Conservation (phyloP, 2,797 vertebrate genomes). For the Hirundo rustica region DNA sequence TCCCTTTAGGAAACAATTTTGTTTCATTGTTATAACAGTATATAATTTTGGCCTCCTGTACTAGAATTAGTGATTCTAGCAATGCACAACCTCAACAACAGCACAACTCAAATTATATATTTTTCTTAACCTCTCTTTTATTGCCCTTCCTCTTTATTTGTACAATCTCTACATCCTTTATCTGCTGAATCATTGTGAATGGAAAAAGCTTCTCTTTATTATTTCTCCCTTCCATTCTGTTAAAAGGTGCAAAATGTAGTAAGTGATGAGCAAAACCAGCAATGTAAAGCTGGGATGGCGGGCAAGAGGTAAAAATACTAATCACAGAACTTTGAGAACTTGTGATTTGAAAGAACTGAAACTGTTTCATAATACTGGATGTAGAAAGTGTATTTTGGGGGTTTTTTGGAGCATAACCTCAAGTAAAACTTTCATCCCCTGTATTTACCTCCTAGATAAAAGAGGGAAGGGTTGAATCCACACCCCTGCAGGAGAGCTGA, state of each 20-base stretch:
- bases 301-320: not conserved
- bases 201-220: not conserved
- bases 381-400: not conserved
- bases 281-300: not conserved
- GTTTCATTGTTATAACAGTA: not conserved
- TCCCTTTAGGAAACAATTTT: not conserved
- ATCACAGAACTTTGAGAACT: not conserved
- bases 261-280: not conserved
- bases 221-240: not conserved
- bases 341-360: not conserved
- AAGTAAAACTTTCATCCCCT: not conserved
- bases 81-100: not conserved
- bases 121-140: not conserved
- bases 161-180: not conserved
- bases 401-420: not conserved
- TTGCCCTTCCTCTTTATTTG: not conserved
- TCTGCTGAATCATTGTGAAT: not conserved
- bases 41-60: not conserved
- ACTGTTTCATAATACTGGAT: not conserved
- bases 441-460: not conserved
- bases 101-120: not conserved
- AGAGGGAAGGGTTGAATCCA: not conserved
- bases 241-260: not conserved
- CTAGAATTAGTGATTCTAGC: not conserved
- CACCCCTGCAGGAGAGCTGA: not conserved